A percentile compares a stretch with the other conserved stretches of the same genome.
Conservation (phyloP, 2,888 invertebrate species). For the Meiosimyza decipiens region DNA sequence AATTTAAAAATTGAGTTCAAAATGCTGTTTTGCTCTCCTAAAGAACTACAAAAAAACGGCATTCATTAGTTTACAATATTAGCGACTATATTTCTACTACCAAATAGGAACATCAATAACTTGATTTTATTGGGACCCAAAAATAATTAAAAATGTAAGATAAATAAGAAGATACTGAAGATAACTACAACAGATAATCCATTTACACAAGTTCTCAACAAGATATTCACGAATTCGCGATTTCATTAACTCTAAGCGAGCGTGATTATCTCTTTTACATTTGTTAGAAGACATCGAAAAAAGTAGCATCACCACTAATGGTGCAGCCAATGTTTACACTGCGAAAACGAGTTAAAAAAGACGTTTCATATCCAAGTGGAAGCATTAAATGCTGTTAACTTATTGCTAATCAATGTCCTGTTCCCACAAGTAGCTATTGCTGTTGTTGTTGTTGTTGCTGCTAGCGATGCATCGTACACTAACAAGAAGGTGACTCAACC, state of each 20-base stretch:
- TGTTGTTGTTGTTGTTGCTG: constrained; percentile 11
- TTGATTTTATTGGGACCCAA: too few relatives aligned
- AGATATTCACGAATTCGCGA: constrained; percentile 31
- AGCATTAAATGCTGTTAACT: not conserved
- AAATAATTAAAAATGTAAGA: too few relatives aligned
- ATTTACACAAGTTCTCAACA: constrained; percentile 26
- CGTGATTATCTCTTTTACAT: constrained; percentile 7
- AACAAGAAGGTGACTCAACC: not conserved
- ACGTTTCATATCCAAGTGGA: not conserved
- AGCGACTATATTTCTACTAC: too few relatives aligned
- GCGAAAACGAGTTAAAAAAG: constrained; percentile 2
- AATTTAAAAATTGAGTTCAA: too few relatives aligned
- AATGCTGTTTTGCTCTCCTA: too few relatives aligned
- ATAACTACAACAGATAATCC: constrained; percentile 12
- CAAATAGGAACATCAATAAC: too few relatives aligned
- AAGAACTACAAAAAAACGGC: too few relatives aligned
- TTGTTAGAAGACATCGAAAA: not conserved
- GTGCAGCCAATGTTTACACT: constrained; percentile 2
- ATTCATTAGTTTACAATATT: too few relatives aligned
- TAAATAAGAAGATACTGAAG: not conserved
- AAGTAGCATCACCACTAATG: constrained; percentile 10
- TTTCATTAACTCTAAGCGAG: constrained; percentile 16
- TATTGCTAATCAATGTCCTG: constrained; percentile 34
- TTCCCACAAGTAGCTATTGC: constrained; percentile 27
- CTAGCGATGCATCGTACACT: not conserved